These are phyloP conservation scores for Vulpes vulpes DNA, from an alignment of 2,113 vertebrate species.

Conservation along the genomic window DNA sequence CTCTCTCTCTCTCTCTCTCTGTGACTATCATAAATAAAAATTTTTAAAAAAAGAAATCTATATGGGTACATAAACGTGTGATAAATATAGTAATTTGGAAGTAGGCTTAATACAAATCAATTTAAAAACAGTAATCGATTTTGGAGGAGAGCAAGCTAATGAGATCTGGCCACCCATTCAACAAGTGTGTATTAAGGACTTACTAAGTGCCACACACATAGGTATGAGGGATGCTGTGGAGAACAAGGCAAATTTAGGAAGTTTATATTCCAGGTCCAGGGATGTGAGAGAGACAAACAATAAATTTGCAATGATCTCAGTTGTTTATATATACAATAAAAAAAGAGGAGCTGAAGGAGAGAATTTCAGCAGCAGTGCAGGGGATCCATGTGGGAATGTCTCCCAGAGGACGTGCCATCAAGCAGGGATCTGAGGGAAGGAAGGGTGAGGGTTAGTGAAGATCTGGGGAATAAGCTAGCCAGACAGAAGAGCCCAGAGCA, in stretches of 20 bases:
- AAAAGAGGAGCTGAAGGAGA: too few species aligned
- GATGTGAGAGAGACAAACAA: not conserved
- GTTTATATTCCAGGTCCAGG: not conserved
- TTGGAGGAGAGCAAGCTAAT: not conserved
- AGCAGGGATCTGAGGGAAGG: too few species aligned
- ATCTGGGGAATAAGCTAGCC: too few species aligned
- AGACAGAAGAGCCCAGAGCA: not conserved
- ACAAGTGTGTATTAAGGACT: not conserved
- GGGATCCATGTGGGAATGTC: not conserved
- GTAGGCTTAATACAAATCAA: not conserved
- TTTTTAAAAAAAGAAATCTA: not conserved
- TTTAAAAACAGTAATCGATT: not conserved
- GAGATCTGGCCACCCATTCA: not conserved
- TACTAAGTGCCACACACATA: not conserved
- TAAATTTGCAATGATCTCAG: not conserved
- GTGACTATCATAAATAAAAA: too few species aligned
- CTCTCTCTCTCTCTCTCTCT: too few species aligned
- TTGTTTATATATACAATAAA: not conserved
- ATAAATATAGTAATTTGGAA: not conserved
- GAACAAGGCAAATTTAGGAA: not conserved
- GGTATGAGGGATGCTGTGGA: not conserved
- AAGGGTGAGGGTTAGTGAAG: rapidly evolving
- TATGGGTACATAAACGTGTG: not conserved
- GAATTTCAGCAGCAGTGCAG: not conserved
- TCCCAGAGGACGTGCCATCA: not conserved